A percentile compares a stretch with the other conserved stretches of the same genome.
Conservation (phyloP, 2,113 vertebrate genomes). For the Platycercus adscitus region DNA sequence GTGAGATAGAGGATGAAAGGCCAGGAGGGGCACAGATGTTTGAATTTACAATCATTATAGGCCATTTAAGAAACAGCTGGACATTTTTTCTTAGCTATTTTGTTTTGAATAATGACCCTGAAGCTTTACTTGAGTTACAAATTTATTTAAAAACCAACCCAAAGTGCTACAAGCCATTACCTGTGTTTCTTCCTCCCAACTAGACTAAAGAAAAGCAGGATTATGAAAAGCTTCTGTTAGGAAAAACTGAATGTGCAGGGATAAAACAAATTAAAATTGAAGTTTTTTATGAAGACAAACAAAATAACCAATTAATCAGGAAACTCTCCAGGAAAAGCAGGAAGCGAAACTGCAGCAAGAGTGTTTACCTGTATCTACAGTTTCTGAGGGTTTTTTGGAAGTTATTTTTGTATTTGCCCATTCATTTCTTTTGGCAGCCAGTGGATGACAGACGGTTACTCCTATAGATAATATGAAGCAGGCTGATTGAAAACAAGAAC, state of each 20-base stretch:
- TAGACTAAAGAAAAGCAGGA: not conserved
- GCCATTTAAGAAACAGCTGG: not conserved
- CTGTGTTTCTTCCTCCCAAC: not conserved
- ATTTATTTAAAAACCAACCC: not conserved
- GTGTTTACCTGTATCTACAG: not conserved
- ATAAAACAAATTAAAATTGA: not conserved
- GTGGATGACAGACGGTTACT: not conserved
- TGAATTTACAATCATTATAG: not conserved
- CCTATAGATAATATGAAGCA: not conserved
- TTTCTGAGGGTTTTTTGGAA: not conserved
- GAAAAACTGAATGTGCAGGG: not conserved
- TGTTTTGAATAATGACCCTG: not conserved
- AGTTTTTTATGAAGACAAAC: not conserved
- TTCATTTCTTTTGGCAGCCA: not conserved
- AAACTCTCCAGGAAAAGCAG: not conserved
- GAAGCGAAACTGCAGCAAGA: not conserved
- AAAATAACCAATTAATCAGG: not conserved
- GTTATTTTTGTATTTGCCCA: not conserved
- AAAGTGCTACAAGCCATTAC: not conserved
- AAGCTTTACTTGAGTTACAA: not conserved
- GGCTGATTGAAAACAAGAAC: not conserved
- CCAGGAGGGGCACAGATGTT: not conserved
- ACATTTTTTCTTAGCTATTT: not conserved
- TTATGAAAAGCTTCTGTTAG: not conserved
- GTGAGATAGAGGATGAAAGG: not conserved